Evolutionary conservation across 30 jellyfish, hydroid and myxozoan genomes (phyloP), one percentile per base, ranked within the genome.

Genomic region (Aurelia aurita): DNA sequence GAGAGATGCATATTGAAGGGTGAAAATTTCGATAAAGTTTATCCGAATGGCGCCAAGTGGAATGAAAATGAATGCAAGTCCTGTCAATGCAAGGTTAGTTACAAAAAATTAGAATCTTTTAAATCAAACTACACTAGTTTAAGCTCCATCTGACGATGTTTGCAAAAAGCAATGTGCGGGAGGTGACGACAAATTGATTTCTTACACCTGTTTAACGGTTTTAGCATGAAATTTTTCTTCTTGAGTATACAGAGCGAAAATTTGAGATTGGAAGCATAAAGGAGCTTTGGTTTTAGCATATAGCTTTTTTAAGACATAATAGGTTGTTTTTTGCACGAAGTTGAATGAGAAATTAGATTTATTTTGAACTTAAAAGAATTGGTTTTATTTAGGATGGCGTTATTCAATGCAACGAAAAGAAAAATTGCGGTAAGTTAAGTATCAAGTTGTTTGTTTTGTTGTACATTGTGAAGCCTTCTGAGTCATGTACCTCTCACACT

Each of bases 41-140:
- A 71, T 35, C 49, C 49, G 9, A 44, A 43, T 71, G 83, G 83
- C 6, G 19, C 83, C 11, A 21, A 43, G 2, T 71, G 83, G 83
- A 20, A 71, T 20, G 69, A 71, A 44, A 19, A 29, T 9, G 21
- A 46, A 14, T 71, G 83, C 70, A 63, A 55, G 5, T 71, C 83
- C 7, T 71, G 83, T 21, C 22, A 20, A 5, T 71, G 83, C 68
- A 14, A 35, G 83, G 83, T 71, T 35, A 5, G 83, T 71, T 51
- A 22, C 26, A 23, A 20, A 13, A 58, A 58, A 58, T 25, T n/a
- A n/a, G n/a, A n/a, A 58, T 20, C 11, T 20, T 3, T 55, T 4
- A 23, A 15, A 15, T n/a, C 12, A n/a, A 58, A 23, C 12, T 58
- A 0, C 26, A 13, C 14, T 0, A 58, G 29, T 0, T 2, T 34